Evolutionary conservation across 30 jellyfish, hydroid and myxozoan genomes (phyloP).

Genomic region (Pelagia noctiluca): DNA sequence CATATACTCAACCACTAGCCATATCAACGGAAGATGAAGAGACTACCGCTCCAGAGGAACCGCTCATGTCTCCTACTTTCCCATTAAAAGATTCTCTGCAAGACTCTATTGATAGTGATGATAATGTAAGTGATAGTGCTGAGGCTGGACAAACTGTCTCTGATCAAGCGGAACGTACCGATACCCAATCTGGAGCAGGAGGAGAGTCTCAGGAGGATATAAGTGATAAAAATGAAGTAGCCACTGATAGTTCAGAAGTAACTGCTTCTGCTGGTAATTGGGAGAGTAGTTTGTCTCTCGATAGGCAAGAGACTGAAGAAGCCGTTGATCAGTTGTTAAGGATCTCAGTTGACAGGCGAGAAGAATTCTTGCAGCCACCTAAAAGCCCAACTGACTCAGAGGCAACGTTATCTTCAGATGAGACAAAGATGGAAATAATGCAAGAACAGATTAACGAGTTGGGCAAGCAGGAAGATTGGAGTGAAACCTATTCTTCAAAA

Average conservation of each 20-base stretch:
- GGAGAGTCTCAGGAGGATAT: background rate
- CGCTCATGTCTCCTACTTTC: conserved; percentile 77
- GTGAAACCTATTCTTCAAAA: background rate
- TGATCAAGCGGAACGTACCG: too few species aligned
- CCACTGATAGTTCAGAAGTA: background rate
- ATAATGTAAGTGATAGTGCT: background rate
- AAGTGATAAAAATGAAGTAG: background rate
- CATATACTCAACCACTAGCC: background rate
- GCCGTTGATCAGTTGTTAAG: conserved; percentile 1
- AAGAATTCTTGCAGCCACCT: conserved; percentile 2
- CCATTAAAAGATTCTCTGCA: conserved; percentile 66
- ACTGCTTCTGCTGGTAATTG: background rate
- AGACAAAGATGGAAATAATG: conserved; percentile 68
- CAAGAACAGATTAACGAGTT: conserved; percentile 5
- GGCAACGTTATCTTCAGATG: conserved; percentile 91
- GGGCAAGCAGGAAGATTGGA: background rate
- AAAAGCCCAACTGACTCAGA: conserved; percentile 85
- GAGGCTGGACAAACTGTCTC: background rate
- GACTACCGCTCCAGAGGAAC: conserved; percentile 51
- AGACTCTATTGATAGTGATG: conserved; percentile 37
- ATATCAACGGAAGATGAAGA: conserved; percentile 5
- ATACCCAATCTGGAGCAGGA: too few species aligned
- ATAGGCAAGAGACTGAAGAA: background rate
- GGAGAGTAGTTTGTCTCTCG: background rate
- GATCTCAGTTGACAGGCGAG: background rate